Evolutionary conservation across 2,797 vertebrate genomes (phyloP).

Genomic region (Thaleichthys pacificus): DNA sequence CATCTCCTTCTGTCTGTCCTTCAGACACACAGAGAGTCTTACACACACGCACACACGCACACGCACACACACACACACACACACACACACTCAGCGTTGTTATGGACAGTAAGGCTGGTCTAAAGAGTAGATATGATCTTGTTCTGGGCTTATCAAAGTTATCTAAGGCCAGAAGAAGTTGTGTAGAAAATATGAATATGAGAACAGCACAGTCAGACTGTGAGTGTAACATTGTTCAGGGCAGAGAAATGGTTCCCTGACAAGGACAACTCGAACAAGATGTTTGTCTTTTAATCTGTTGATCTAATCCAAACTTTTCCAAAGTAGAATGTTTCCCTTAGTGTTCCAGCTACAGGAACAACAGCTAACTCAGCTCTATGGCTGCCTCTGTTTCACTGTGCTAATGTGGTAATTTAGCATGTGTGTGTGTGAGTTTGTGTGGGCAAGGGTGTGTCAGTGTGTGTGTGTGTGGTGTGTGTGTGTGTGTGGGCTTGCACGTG

Average conservation of each 20-base stretch:
- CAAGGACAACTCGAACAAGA: not conserved
- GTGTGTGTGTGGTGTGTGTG: constrained; percentile 7
- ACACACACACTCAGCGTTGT: constrained; percentile 1
- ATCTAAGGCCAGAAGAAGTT: not conserved
- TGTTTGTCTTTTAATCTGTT: constrained; percentile 11
- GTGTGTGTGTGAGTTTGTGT: constrained; percentile 9
- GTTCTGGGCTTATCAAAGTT: not conserved
- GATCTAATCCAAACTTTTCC: constrained; percentile 27
- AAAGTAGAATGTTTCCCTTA: constrained; percentile 38
- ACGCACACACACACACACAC: constrained; percentile 5
- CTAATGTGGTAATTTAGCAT: no score
- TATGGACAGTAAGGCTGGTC: not conserved
- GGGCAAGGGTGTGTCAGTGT: constrained; percentile 17
- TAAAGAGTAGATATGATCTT: not conserved
- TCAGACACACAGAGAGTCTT: not conserved
- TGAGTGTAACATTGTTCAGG: not conserved
- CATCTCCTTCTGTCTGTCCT: not conserved
- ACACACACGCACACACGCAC: constrained; percentile 2
- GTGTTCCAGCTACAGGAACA: constrained; percentile 7
- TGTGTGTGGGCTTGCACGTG: not conserved
- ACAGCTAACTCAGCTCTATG: constrained; percentile 40
- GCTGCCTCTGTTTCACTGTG: constrained; percentile 1
- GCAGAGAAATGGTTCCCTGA: not conserved
- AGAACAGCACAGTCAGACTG: not conserved
- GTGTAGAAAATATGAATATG: not conserved